Base-by-base conservation (phyloP, 2,888 invertebrate species). In the Chorisops tibialis region DNA sequence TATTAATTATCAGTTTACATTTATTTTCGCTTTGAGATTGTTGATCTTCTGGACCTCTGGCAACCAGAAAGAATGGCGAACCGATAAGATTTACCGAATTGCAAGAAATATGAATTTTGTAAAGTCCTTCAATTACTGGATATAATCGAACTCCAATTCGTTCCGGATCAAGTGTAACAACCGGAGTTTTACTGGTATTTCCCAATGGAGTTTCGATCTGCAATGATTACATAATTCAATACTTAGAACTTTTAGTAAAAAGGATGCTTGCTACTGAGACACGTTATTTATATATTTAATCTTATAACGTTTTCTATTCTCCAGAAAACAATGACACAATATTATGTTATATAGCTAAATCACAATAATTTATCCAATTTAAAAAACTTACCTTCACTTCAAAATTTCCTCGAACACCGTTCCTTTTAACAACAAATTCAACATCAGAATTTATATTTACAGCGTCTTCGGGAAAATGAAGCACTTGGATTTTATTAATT, bases 391-490 rank as follows among this genome's bases (percentile, higher is more conserved):
- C 73, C 66, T 74, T 74, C 16, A 74, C 74, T 68, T 75, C 76
- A 58, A 77, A 75, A 59, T 76, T 76, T 4, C 76, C 77, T 65
- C 75, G 74, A 9, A 74, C 74, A 1, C 76, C 76, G 66, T 76
- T 75, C 1, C 74, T 71, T 52, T 73, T 76, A 21, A 77, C 70
- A 16, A 74, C 67, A 35, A 77, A 77, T 35, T 68, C 69, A 1
- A 74, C 67, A 6, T 70, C 66, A 35, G 70, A 69, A 45, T 73
- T 71, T 9, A 70, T 65, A 6, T 69, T 70, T 22, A 77, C 65
- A 2, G 73, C 75, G 11, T 76, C 75, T 63, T 71, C 75, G 19
- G 76, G 76, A 65, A 77, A 72, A 63, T 76, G 76, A 18, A 75
- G 59, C 45, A 77, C 65, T 66, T 76, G 74, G 49, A 76, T 70